These are phyloP conservation scores for Cinara cedri DNA, from an alignment of 2,888 invertebrate genomes.

Conservation along the genomic window DNA sequence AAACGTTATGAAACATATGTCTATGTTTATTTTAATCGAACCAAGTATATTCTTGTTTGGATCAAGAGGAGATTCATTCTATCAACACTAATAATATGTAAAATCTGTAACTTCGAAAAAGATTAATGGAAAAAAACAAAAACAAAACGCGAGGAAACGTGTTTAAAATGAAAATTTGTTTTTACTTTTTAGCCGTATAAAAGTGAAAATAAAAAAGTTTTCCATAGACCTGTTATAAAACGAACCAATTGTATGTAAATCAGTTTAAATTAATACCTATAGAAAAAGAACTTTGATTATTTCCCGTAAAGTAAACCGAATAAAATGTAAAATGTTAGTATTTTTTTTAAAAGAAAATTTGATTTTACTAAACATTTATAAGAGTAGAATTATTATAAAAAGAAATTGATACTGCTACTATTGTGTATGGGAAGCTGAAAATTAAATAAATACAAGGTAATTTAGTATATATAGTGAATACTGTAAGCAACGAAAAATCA, in stretches of 20 bases:
- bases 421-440: too few relatives aligned
- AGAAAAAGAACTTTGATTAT: too few relatives aligned
- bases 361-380: too few relatives aligned
- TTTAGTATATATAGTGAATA: too few relatives aligned
- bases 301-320: too few relatives aligned
- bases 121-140: not conserved
- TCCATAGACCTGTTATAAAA: not conserved
- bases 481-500: too few relatives aligned
- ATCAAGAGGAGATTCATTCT: not conserved
- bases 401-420: too few relatives aligned
- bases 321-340: not conserved
- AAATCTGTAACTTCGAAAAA: not conserved
- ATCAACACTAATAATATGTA: not conserved
- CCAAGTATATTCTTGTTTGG: not conserved
- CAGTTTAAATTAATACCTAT: not conserved
- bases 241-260: constrained; percentile 2
- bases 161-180: not conserved
- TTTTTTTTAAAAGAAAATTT: too few relatives aligned
- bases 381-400: too few relatives aligned
- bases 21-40: not conserved
- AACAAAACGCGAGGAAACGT: not conserved
- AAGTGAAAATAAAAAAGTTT: not conserved
- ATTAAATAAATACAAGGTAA: too few relatives aligned
- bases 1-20: too few relatives aligned
- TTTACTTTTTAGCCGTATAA: not conserved